Conservation (phyloP, 2,797 vertebrate genomes). For the Menidia menidia region DNA sequence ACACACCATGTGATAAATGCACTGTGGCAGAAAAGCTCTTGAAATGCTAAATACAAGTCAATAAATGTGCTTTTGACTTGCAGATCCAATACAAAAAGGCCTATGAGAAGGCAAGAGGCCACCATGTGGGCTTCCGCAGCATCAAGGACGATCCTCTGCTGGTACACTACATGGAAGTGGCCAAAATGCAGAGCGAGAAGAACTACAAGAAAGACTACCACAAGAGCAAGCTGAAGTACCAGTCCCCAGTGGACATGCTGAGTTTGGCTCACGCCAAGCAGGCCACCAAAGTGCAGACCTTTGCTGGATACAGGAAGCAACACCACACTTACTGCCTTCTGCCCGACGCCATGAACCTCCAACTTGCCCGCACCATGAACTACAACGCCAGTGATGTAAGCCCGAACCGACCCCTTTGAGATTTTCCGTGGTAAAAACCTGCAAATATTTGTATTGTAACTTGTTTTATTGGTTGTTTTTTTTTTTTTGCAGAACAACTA, state of each 20-base stretch:
- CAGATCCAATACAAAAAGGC: slow-evolving; percentile 92
- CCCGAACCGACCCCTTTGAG: not conserved
- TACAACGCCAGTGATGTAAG: slow-evolving; percentile 79
- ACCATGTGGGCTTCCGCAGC: slow-evolving; percentile 90
- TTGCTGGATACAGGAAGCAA: slow-evolving; percentile 84
- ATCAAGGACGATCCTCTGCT: slow-evolving; percentile 94
- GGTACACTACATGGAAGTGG: slow-evolving; percentile 91
- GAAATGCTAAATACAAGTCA: slow-evolving; percentile 4
- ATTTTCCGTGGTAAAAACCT: not conserved
- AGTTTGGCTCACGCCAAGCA: slow-evolving; percentile 89
- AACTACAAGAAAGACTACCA: slow-evolving; percentile 94
- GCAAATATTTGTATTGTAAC: not conserved
- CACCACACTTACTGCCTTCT: slow-evolving; percentile 87
- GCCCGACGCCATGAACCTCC: slow-evolving; percentile 87
- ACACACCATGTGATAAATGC: not conserved
- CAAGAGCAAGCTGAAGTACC: slow-evolving; percentile 90
- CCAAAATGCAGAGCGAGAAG: slow-evolving; percentile 89
- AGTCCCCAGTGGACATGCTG: slow-evolving; percentile 90
- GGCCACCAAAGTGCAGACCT: slow-evolving; percentile 86
- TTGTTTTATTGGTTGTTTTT: too few species aligned
- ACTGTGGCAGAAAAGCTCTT: not conserved
- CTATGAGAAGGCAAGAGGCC: slow-evolving; percentile 88
- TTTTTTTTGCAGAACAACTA: slow-evolving; percentile 84
- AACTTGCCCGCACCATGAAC: slow-evolving; percentile 90
- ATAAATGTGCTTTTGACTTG: slow-evolving; percentile 18